phyloP scores from a whole-genome alignment of 2,888 invertebrate genomes.

The Apamea monoglypha region DNA sequence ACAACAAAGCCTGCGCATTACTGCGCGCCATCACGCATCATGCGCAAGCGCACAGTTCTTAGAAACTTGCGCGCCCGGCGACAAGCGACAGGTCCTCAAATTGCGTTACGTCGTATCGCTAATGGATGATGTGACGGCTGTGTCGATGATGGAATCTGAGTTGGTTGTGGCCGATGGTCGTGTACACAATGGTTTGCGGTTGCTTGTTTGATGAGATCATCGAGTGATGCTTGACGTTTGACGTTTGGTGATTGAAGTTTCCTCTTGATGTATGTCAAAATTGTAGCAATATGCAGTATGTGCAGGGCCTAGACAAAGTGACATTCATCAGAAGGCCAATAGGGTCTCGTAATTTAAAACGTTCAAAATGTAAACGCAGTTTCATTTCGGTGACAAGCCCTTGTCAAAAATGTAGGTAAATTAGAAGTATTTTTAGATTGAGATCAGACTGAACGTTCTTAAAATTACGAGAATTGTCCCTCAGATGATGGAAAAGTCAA shows the following conservation, averaged over 20 bases:
- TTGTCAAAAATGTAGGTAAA: too few relatives aligned
- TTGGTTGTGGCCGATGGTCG: conserved; percentile 10
- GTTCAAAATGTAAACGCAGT: too few relatives aligned
- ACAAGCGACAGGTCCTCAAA: conserved; percentile 56
- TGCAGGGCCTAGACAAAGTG: not conserved
- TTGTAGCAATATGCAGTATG: not conserved
- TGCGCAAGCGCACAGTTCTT: conserved; percentile 57
- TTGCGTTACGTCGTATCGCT: conserved; percentile 56
- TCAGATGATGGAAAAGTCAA: not conserved
- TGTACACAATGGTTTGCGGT: conserved; percentile 25
- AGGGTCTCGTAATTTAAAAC: too few relatives aligned
- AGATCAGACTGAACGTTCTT: too few relatives aligned
- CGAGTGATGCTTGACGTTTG: not conserved
- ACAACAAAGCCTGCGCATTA: conserved; percentile 38
- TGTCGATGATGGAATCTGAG: conserved; percentile 37
- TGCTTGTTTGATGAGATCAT: not conserved
- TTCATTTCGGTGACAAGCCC: too few relatives aligned
- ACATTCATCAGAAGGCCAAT: not conserved
- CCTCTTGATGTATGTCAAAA: not conserved
- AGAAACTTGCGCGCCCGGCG: conserved; percentile 59
- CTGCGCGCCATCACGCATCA: conserved; percentile 64
- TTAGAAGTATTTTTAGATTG: too few relatives aligned
- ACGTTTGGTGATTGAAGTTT: not conserved
- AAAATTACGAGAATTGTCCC: too few relatives aligned
- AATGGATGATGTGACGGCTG: conserved; percentile 41